Percentiles rank a stretch among this genome's conserved stretches.
Evolutionary conservation across 2,888 invertebrate species (phyloP).

Genomic region (Xanthia icteritia): DNA sequence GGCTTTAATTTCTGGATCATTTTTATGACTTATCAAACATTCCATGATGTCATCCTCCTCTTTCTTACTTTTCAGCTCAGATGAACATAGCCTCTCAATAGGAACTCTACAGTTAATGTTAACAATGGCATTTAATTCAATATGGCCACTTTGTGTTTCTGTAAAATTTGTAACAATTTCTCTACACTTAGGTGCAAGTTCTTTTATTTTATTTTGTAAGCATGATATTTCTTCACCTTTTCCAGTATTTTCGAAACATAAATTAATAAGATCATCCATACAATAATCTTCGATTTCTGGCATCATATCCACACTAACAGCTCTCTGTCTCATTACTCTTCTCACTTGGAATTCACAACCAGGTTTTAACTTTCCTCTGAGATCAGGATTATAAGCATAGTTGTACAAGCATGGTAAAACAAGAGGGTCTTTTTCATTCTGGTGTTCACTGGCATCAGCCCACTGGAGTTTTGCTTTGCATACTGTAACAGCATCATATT

Average conservation of each 20-base stretch:
- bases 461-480: conserved; percentile 95
- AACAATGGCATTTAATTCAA: conserved; percentile 97
- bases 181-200: conserved; percentile 92
- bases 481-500: conserved; percentile 94
- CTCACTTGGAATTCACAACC: conserved; percentile 94
- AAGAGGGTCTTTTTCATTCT: conserved; percentile 95
- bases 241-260: conserved; percentile 96
- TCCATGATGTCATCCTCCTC: conserved; percentile 98
- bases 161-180: conserved; percentile 95
- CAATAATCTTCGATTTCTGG: conserved; percentile 98
- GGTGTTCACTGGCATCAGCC: conserved; percentile 92
- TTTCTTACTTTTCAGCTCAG: conserved; percentile 92
- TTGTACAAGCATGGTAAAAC: conserved; percentile 97
- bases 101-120: conserved; percentile 95
- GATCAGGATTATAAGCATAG: conserved; percentile 90
- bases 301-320: conserved; percentile 97
- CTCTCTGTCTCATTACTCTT: conserved; percentile 97
- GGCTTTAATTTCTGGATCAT: conserved; percentile 94
- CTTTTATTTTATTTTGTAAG: conserved; percentile 95
- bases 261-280: conserved; percentile 94
- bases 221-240: conserved; percentile 98
- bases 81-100: conserved; percentile 94
- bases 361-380: conserved; percentile 89
- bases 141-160: conserved; percentile 96
- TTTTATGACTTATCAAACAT: conserved; percentile 97